Base-by-base conservation (phyloP, 2,113 vertebrate species). In the Galemys pyrenaicus region DNA sequence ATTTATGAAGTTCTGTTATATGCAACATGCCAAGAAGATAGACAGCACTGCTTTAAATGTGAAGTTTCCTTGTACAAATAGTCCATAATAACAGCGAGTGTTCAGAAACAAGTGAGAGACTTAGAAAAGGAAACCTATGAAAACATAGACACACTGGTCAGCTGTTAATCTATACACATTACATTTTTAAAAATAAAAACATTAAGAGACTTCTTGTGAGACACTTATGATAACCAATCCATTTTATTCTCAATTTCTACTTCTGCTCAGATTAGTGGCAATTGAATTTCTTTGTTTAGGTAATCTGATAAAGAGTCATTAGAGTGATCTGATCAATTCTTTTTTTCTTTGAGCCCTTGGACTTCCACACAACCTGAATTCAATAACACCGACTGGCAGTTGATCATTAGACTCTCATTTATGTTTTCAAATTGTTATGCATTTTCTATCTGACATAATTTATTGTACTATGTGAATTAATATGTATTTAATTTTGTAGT, bases 1-100 rank as follows among this genome's bases (percentile, higher is more conserved):
- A 87, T 91, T 96, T 96, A 90, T 84, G 26, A 96, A 80, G 26
- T 90, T 86, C 24, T 68, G 51, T 80, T 87, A 64, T 16, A 97
- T 95, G 96, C 26, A 85, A 2, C 82, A 96, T 94, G 73, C 4
- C 75, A 96, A 19, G 26, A 94, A 97, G 92, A 95, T 0, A 94
- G 73, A 92, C 37, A 92, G 77, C 3, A n/a, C 3, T 58, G 7
- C 9, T 93, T 90, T 86, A 87, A 86, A 4, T 71, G 51, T 85
- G 46, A 71, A 89, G 32, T 6, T 2, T 28, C 35, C 6, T 3
- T 92, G 28, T 17, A 80, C 19, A 79, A 90, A 91, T 58, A 3
- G 4, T 3, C 1, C 20, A 41, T 26, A 56, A 44, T 4, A 68
- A 37, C 67, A 90, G 10, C 0, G 7, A 64, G 6, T 9, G 51